Evolutionary conservation across 2,113 vertebrate genomes (phyloP), one percentile per base, ranked within the genome.

Genomic region (Ophthalmolycus amberensis): DNA sequence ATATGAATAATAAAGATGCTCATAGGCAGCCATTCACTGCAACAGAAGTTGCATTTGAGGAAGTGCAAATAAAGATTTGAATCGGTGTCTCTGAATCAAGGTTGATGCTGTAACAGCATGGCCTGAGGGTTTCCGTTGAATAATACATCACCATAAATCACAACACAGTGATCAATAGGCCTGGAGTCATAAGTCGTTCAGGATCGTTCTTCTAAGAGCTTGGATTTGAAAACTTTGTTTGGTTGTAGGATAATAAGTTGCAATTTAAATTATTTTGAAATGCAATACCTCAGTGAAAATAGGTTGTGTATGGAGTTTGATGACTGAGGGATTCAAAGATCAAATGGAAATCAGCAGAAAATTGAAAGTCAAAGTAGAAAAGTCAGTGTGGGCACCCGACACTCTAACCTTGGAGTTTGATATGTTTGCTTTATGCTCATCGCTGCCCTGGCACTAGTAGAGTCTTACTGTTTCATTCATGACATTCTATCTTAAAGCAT

Each of bases 121-220:
- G 59, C 80, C 59, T 5, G 18, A 62, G 69, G 84, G 38, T 54
- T 71, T 64, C 42, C 71, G 18, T 56, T 75, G 73, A 90, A 89
- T 88, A 85, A 84, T 86, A 86, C 83, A 86, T 86, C 63, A 63
- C 56, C 46, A 76, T 80, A 52, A 89, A 85, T 91, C 87, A 87
- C 80, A 52, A 52, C 56, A 65, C 27, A 42, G 52, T 48, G 77
- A 87, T 91, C 88, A 72, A 89, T 86, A 72, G 18, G 62, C 52
- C 70, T 5, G 18, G 18, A 72, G 73, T 75, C 38, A 69, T 8
- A 52, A 29, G 42, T 65, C 68, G 42, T 60, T 15, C 34, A 44
- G 68, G 29, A 79, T 44, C 18, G 6, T 32, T 58, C 58, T 64
- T 54, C 9, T 10, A 34, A 52, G 10, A 34, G 59, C 59, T 32